phyloP scores from a whole-genome alignment of 2,888 invertebrate genomes.

The Apodemia duryi region DNA sequence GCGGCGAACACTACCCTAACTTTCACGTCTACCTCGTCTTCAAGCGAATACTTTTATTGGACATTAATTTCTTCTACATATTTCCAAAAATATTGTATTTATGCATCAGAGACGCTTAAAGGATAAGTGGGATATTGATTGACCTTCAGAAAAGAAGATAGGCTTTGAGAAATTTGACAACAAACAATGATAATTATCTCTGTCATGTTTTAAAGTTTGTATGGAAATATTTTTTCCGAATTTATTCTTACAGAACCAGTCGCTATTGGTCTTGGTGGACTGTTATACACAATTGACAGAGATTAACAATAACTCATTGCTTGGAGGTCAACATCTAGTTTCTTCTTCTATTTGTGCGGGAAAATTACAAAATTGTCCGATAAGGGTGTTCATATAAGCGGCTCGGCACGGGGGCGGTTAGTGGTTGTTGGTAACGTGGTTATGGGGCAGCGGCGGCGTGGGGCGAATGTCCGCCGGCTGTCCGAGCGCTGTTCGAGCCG shows the following conservation, averaged over 20 bases:
- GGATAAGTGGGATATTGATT: background rate
- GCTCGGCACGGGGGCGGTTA: slow-evolving; percentile 57
- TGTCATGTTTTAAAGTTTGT: background rate
- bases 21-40: slow-evolving; percentile 48
- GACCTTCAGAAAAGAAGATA: background rate
- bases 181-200: background rate
- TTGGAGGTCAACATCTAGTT: background rate
- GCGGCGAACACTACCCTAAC: slow-evolving; percentile 64
- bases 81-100: background rate
- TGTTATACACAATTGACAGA: background rate
- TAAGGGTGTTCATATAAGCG: slow-evolving; percentile 63
- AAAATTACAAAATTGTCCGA: slow-evolving; percentile 38
- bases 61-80: slow-evolving; percentile 26
- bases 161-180: background rate
- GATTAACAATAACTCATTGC: background rate
- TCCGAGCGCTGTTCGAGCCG: slow-evolving; percentile 77
- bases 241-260: background rate
- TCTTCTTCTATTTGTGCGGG: background rate
- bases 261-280: too few relatives aligned
- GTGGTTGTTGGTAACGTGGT: slow-evolving; percentile 68
- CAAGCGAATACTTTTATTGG: slow-evolving; percentile 61
- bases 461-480: slow-evolving; percentile 74
- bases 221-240: background rate
- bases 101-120: background rate
- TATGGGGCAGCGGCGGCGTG: slow-evolving; percentile 74